phyloP scores from a whole-genome alignment of 2,797 vertebrate species.

The Ciconia nigra region DNA sequence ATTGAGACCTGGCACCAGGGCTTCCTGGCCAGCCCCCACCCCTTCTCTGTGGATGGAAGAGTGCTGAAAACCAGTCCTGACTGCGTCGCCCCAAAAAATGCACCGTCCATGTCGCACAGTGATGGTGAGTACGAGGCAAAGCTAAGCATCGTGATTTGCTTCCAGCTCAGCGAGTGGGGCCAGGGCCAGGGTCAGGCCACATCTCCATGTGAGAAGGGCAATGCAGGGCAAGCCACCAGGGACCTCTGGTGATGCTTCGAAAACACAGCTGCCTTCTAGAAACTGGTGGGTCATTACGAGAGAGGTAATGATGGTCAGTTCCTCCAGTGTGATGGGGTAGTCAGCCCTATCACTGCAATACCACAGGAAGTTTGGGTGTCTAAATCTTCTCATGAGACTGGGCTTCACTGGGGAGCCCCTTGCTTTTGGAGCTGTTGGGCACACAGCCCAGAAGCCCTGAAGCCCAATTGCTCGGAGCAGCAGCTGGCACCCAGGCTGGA shows the following conservation, averaged over 20 bases:
- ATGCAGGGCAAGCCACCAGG: background rate
- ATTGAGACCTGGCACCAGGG: background rate
- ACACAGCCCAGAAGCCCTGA: background rate
- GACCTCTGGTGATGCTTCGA: background rate
- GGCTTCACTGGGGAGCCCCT: background rate
- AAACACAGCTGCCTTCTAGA: background rate
- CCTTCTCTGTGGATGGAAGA: background rate
- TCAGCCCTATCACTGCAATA: background rate
- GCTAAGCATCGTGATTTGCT: background rate
- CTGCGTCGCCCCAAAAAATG: background rate
- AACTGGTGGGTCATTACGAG: background rate
- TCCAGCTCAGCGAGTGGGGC: rapidly evolving
- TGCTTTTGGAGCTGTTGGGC: background rate
- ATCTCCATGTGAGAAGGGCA: rapidly evolving
- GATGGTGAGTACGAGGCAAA: background rate
- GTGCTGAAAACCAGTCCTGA: background rate
- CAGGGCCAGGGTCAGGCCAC: too few relatives aligned
- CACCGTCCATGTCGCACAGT: rapidly evolving
- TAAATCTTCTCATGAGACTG: background rate
- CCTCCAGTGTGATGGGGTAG: too few relatives aligned
- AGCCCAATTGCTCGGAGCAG: background rate
- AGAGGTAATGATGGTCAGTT: background rate
- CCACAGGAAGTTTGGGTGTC: background rate
- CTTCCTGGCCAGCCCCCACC: background rate
- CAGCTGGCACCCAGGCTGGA: background rate